Base-by-base conservation (phyloP, 64 coral and sea anemone genomes). In the Porites australiensis region DNA sequence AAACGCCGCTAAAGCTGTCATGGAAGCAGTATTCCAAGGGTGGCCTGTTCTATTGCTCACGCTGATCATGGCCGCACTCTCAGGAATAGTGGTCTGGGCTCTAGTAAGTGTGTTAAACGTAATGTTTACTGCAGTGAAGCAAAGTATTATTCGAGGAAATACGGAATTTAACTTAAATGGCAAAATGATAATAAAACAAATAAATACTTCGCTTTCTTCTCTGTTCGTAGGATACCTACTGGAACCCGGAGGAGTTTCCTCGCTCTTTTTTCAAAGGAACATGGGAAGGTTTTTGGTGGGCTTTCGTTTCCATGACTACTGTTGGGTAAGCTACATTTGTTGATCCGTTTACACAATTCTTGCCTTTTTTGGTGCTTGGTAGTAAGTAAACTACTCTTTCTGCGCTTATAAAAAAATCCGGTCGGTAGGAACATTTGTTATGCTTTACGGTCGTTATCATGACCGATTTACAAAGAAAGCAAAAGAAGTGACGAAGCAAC, bases 241-340 rank as follows among this genome's bases (percentile, higher is more conserved):
- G 97, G 97, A 98, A 98, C 73, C 97, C 97, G 50, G 94, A 98
- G 50, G 97, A 98, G 65, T 98, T 98, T 44, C 97, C 97, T 7
- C 94, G 94, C 15, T 98, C 97, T 3, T 98, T 98, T 75, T 98
- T 98, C 94, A 95, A 92, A 27, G 97, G 97, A 53, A 90, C 97
- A 52, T 98, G 97, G 97, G 97, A 98, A 94, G 97, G 97, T 21
- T 98, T 98, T 71, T 98, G 97, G 97, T 98, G 97, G 97, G 97
- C 97, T 4, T 98, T 98, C 54, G 97, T 98, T 59, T 98, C 97
- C 57, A 98, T 98, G 97, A 98, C 97, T 66, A 98, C 97, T 77
- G 97, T 98, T n/a, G 97, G 97, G 97, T 98, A 92, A 82, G 97
- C 47, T 15, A 57, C 54, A 57, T 57, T 4, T 9, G 12, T 57